Evolutionary conservation across 53 echinoderm and acorn worm species (phyloP), one percentile per base, ranked within the genome.

Genomic region (Echinometra lucunter): DNA sequence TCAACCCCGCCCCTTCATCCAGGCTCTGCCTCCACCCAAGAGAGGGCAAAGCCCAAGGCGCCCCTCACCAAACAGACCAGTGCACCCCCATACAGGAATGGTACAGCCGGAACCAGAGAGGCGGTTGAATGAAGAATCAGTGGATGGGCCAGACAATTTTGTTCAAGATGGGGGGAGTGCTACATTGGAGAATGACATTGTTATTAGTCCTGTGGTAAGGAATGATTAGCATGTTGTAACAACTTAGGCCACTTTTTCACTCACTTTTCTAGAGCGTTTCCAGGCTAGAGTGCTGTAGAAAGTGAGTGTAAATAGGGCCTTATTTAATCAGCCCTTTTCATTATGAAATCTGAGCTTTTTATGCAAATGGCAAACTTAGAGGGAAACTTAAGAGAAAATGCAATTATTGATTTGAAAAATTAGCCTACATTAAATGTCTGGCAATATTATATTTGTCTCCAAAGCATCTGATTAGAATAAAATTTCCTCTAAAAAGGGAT

Each of bases 21-120:
- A 78, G 37, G 81, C 38, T 17, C 37, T 25, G 17, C 93, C 93
- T 18, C 93, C 78, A 37, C 93, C 93, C 10, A 93, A 93, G 82
- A 78, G 93, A 57, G 93, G 93, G 9, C 93, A 93, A 19, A 93
- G 93, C 58, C 93, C 93, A 19, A 78, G 93, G 13, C 93, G 93
- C 40, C 93, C 93, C 93, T 93, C 93, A 37, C 57, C 81, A 17
- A 57, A 57, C 93, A 80, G 57, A 60, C 93, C 57, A 27, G 12
- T 82, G 12, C 93, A 55, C 58, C 93, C 93, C 57, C 19, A 78
- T 40, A 47, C 3, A 45, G 92, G 49, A 92, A 37, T 92, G 74
- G 92, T 4, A 69, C 69, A 92, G 44, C 16, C 92, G 1, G 74
- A n/a, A 45, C 13, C 10, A 72, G 45, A 90, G 57, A 63, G 35